phyloP scores from a whole-genome alignment of 1,140 invertebrate species.

The Achatina immaculata region DNA sequence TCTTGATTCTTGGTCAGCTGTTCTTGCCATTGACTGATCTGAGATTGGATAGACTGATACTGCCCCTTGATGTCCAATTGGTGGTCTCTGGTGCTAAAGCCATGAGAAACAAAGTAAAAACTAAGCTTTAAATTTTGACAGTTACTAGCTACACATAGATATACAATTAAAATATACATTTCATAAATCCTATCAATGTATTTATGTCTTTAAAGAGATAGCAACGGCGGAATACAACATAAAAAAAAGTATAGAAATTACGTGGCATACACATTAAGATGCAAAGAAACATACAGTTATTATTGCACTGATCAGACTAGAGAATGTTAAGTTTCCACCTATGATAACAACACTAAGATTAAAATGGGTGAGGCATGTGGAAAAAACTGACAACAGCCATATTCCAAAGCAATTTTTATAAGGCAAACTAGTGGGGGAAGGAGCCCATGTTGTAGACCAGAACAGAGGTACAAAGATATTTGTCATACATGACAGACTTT shows the following conservation, averaged over 20 bases:
- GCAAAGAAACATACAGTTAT: background rate
- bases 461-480: no score
- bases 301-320: no score
- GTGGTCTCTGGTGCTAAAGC: constrained; percentile 23
- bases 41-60: constrained; percentile 53
- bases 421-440: no score
- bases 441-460: no score
- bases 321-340: no score
- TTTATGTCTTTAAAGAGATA: background rate
- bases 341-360: no score
- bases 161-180: background rate
- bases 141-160: background rate
- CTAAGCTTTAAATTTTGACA: background rate
- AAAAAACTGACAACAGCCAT: no score
- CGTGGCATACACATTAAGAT: background rate
- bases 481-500: no score
- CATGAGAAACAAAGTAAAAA: background rate
- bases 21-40: constrained; percentile 57
- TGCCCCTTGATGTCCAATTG: constrained; percentile 45
- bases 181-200: background rate
- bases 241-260: background rate
- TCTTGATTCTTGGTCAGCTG: constrained; percentile 59
- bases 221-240: background rate
- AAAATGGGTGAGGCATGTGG: no score
- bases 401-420: no score